These are phyloP conservation scores for Chrysopa pallens DNA, from an alignment of 1,140 invertebrate genomes.

Conservation along the genomic window DNA sequence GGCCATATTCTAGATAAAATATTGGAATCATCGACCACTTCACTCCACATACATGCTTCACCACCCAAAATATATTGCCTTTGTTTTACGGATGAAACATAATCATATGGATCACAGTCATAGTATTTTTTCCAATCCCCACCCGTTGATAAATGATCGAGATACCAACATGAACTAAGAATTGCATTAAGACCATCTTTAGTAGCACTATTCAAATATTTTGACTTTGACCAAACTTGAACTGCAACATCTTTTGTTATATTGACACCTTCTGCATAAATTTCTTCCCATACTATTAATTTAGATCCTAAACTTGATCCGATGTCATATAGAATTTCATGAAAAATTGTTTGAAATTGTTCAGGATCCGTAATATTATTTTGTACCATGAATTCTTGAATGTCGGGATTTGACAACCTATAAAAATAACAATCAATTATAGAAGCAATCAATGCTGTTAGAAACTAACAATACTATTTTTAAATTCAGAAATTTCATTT, in stretches of 20 bases:
- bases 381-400: slow-evolving; percentile 49
- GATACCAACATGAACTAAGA: slow-evolving; percentile 70
- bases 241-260: slow-evolving; percentile 45
- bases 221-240: slow-evolving; percentile 44
- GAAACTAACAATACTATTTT: no score
- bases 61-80: slow-evolving; percentile 57
- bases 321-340: slow-evolving; percentile 41
- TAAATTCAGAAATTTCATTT: no score
- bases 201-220: slow-evolving; percentile 23
- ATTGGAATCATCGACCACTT: slow-evolving; percentile 54
- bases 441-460: no score
- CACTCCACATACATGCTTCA: slow-evolving; percentile 83
- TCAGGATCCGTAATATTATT: slow-evolving; percentile 37
- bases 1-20: slow-evolving; percentile 50
- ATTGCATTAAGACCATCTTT: slow-evolving; percentile 39
- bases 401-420: slow-evolving; percentile 56
- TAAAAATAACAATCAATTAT: slow-evolving; percentile 11
- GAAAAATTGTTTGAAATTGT: slow-evolving; percentile 48
- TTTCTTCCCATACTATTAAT: slow-evolving; percentile 83
- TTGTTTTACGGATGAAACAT: slow-evolving; percentile 23
- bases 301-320: slow-evolving; percentile 24
- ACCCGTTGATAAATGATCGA: slow-evolving; percentile 52
- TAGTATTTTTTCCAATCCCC: slow-evolving; percentile 67
- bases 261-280: slow-evolving; percentile 60
- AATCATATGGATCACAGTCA: slow-evolving; percentile 47